phyloP scores from a whole-genome alignment of 2,888 invertebrate species.

The Smittia aterrima region DNA sequence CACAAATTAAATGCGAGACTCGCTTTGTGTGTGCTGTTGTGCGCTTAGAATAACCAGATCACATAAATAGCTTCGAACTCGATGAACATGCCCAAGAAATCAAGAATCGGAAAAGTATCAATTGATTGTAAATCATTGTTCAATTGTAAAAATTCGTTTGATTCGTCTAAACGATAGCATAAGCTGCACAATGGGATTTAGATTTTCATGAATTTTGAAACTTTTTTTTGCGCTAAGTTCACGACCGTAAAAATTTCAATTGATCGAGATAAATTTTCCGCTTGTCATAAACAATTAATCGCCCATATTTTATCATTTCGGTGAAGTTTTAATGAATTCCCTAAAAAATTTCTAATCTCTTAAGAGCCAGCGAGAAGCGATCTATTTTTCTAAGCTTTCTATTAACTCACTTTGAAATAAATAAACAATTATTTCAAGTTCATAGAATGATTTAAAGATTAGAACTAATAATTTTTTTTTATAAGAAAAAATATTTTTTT shows the following conservation, averaged over 20 bases:
- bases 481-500: no score
- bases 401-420: no score
- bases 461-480: neutral
- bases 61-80: neutral
- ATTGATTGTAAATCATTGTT: slow-evolving; percentile 36
- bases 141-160: neutral
- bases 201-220: neutral
- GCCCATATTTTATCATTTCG: neutral
- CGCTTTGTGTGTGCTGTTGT: neutral
- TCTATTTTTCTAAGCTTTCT: no score
- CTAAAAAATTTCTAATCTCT: neutral
- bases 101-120: slow-evolving; percentile 20
- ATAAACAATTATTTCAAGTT: no score
- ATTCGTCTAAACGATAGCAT: neutral
- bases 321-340: neutral
- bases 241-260: neutral
- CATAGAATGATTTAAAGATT: no score
- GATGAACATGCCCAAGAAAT: slow-evolving; percentile 25
- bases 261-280: slow-evolving; percentile 13
- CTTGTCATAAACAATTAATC: slow-evolving; percentile 23
- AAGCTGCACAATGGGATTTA: slow-evolving; percentile 4
- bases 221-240: neutral
- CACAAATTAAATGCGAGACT: slow-evolving; percentile 15
- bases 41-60: slow-evolving; percentile 21
- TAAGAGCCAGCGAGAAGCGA: no score